Base-by-base conservation (phyloP, 1,140 invertebrate species). In the Calephelis nemesis region DNA sequence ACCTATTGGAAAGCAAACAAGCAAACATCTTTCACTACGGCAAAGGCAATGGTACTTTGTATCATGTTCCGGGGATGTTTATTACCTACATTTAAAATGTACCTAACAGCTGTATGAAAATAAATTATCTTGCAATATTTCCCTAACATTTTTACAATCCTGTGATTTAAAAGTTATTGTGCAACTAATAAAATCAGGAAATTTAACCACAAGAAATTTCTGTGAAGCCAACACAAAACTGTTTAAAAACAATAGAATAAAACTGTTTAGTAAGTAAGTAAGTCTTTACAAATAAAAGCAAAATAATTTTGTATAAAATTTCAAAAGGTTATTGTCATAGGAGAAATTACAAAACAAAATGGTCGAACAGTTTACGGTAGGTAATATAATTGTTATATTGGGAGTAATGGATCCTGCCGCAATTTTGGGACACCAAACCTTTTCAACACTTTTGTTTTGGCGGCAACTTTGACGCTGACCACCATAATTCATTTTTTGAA, bases 321-420 rank as follows among this genome's bases (percentile, higher is more conserved):
- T 74, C 73, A 78, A 68, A 72, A 67, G 71, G 69, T 60, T 65
- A 70, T 71, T 74, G 73, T 75, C 62, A 62, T 68, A 39, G 30
- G 54, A 60, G 54, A 60, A 60, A 60, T 60, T 60, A 60, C 54
- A 39, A 39, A 60, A 60, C 12, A 60, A 30, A 60, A 60, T 39
- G 13, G 30, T 0, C 54, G 19, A 7, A 60, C 54, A 68, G 19
- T 74, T 75, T 74, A 70, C 74, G 63, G 74, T 75, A 75, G 74
- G 54, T 39, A 73, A 70, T 42, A 62, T 75, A 70, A 75, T 78
- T 69, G 74, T 75, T 70, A 69, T 71, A 74, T 71, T 74, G 65
- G 62, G 62, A 71, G 67, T 67, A 58, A 60, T 30, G 49, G 69
- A 69, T 74, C 58, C 69, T 71, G 71, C 73, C 67, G 70, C 73